phyloP scores from a whole-genome alignment of 2,888 invertebrate genomes.

The Corythucha ciliata region DNA sequence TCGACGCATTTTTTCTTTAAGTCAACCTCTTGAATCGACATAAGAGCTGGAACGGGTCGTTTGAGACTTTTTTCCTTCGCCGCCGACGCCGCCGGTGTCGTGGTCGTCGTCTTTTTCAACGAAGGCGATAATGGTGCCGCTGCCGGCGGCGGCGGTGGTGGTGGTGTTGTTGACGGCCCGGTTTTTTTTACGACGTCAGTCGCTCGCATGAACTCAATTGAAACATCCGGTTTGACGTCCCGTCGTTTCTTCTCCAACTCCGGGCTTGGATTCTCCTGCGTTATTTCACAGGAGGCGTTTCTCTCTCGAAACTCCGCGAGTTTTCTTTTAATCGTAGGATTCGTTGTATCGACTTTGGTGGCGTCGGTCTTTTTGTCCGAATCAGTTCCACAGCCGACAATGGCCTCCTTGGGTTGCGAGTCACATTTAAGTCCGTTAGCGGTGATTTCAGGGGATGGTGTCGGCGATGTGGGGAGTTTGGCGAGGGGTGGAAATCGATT shows the following conservation, averaged over 20 bases:
- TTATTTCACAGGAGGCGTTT: conserved; percentile 26
- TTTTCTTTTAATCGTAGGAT: too few species aligned
- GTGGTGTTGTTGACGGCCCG: conserved; percentile 19
- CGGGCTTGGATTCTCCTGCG: conserved; percentile 29
- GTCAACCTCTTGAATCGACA: conserved; percentile 30
- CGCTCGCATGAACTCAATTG: conserved; percentile 34
- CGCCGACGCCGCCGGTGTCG: conserved; percentile 22
- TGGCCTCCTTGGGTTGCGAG: too few species aligned
- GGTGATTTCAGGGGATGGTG: not conserved
- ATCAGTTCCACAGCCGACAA: not conserved
- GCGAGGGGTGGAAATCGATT: conserved; percentile 23
- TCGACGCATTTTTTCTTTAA: conserved; percentile 29
- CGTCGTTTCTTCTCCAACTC: conserved; percentile 32
- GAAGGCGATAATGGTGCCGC: too few species aligned
- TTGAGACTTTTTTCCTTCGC: conserved; percentile 24
- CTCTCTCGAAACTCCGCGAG: conserved; percentile 29
- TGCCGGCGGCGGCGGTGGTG: too few species aligned
- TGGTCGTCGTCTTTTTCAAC: conserved; percentile 26
- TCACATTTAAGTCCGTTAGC: not conserved
- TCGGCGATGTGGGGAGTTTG: conserved; percentile 12
- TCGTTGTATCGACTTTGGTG: too few species aligned
- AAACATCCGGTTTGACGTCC: conserved; percentile 35
- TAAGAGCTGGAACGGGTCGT: conserved; percentile 30
- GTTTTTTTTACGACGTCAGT: conserved; percentile 24
- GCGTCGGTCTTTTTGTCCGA: conserved; percentile 15